Evolutionary conservation across 2,888 invertebrate species (phyloP).

Genomic region (Dicroscelio sp.): DNA sequence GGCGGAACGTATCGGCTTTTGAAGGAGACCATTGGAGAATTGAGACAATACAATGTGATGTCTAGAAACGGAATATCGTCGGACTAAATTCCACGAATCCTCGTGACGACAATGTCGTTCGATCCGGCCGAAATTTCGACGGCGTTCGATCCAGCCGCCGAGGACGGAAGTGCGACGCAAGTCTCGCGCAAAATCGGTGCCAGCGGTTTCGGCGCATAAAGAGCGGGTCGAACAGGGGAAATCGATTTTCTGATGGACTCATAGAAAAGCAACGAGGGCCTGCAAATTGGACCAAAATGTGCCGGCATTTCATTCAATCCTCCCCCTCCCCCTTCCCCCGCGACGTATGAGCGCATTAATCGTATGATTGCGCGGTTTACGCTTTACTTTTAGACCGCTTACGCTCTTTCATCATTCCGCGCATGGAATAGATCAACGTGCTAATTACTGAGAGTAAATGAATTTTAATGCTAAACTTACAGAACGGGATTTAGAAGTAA

Average conservation of each 20-base stretch:
- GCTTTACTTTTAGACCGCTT: conserved; percentile 27
- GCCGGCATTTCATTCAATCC: conserved; percentile 48
- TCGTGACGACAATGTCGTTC: conserved; percentile 69
- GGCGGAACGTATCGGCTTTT: conserved; percentile 30
- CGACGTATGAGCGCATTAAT: conserved; percentile 59
- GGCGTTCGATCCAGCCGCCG: conserved; percentile 61
- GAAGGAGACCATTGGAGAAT: conserved; percentile 51
- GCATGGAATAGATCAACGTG: too few species aligned
- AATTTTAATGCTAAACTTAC: too few species aligned
- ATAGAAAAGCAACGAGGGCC: conserved; percentile 63
- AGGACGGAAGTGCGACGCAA: conserved; percentile 61
- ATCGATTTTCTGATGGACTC: conserved; percentile 77
- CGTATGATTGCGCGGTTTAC: conserved; percentile 52
- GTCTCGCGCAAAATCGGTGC: conserved; percentile 73
- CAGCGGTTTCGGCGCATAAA: conserved; percentile 73
- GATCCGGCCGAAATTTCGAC: conserved; percentile 63
- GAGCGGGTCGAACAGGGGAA: conserved; percentile 64
- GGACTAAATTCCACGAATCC: conserved; percentile 66
- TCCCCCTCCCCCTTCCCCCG: background rate
- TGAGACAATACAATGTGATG: conserved; percentile 68
- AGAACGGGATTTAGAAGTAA: too few species aligned
- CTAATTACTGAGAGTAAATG: too few species aligned
- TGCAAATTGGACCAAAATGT: conserved; percentile 70
- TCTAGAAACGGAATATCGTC: conserved; percentile 63
- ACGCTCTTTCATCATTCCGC: conserved; percentile 10